Percentiles rank a stretch among this genome's conserved stretches.
Conservation (phyloP, 2,113 vertebrate species). For the Trematomus loennbergii region DNA sequence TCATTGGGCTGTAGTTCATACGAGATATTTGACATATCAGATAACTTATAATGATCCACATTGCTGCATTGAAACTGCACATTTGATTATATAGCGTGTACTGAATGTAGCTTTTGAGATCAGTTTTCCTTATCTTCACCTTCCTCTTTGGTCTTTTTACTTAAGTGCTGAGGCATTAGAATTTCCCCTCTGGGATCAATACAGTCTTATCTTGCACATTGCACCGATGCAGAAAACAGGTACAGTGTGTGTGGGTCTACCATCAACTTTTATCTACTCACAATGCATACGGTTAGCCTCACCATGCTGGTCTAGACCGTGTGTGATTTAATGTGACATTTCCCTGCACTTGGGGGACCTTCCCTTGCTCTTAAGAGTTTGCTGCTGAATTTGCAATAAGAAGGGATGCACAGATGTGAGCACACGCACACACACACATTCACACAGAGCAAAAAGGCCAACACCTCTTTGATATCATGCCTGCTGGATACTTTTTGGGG, state of each 20-base stretch:
- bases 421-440: neutral
- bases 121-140: conserved; percentile 26
- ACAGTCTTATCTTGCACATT: conserved; percentile 52
- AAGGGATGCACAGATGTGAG: neutral
- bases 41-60: too few relatives aligned
- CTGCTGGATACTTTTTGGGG: conserved; percentile 24
- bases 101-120: conserved; percentile 15
- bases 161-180: conserved; percentile 26
- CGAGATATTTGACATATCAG: too few relatives aligned
- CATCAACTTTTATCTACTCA: neutral
- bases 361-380: conserved; percentile 34
- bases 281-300: neutral
- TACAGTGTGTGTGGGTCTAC: neutral
- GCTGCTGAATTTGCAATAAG: conserved; percentile 58
- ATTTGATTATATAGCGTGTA: neutral
- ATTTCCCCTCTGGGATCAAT: conserved; percentile 48
- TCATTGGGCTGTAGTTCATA: neutral
- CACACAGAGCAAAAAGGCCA: conserved; percentile 15
- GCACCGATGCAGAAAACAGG: conserved; percentile 21
- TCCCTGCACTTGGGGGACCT: conserved; percentile 36
- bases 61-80: neutral
- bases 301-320: neutral
- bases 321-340: conserved; percentile 39
- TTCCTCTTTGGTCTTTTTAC: conserved; percentile 12
- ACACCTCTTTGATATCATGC: conserved; percentile 13